Evolutionary conservation across 1,140 invertebrate species (phyloP), one percentile per base, ranked within the genome.

Genomic region (Lethocerus indicus): DNA sequence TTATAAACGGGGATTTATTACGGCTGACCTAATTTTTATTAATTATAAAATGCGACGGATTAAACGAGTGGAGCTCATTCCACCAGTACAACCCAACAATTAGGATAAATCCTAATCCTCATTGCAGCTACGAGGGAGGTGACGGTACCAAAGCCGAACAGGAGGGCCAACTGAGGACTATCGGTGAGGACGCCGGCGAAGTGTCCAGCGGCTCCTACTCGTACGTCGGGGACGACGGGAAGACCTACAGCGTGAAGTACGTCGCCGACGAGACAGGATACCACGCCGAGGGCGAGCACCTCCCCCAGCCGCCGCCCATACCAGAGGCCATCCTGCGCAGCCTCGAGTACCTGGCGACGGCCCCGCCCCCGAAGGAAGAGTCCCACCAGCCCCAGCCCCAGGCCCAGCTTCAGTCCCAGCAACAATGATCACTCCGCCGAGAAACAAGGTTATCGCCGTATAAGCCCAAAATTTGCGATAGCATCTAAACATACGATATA

Each of bases 301-400:
- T 81, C 13, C 79, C 79, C 7, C 76, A 73, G 1, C 71, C 75
- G n/a, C 78, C 77, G 40, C 76, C 76, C 46, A 73, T 79, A 25
- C 77, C 77, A 32, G 67, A 67, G 49, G 74, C 72, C 49, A 79
- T 81, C 49, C 70, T 71, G 55, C 68, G 70, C 55, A 72, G 74
- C n/a, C 60, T 80, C 20, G 76, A 81, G 43, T 83, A 70, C 59
- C 71, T 71, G 57, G 60, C 65, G 0, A 69, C 63, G 51, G 69
- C 60, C 59, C 69, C 65, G 1, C 56, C 56, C 13, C 44, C 28
- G 29, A 53, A 53, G 42, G 53, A 54, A 5, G 56, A 55, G 14
- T 18, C 44, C 42, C 26, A 44, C 26, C 42, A 44, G 24, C 42
- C 26, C 16, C 36, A 39, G 14, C 21, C 26, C 9, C 18, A 39